Evolutionary conservation across 2,797 vertebrate genomes (phyloP).

Genomic region (Mus spretus): DNA sequence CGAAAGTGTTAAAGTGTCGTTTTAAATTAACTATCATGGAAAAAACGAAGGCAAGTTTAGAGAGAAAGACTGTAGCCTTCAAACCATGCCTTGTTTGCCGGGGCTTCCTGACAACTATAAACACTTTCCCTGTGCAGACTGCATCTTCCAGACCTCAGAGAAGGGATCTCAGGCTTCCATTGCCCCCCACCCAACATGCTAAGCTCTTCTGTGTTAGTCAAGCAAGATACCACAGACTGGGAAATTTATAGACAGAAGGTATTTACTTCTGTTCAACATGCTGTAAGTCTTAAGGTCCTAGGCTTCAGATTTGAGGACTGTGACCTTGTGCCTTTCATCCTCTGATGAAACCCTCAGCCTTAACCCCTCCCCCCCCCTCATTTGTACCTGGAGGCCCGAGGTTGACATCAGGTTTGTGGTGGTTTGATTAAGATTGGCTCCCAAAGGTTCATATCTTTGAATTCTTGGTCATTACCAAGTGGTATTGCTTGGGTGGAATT

Average conservation of each 20-base stretch:
- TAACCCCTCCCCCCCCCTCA: rapidly evolving
- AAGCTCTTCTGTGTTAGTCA: background rate
- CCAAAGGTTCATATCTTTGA: background rate
- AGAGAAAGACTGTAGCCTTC: background rate
- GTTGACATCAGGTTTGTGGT: background rate
- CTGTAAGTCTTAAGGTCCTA: background rate
- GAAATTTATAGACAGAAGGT: background rate
- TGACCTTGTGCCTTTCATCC: background rate
- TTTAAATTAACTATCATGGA: conserved; percentile 70
- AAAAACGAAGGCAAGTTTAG: conserved; percentile 32
- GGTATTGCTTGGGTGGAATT: background rate
- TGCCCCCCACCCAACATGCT: background rate
- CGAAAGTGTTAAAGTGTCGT: conserved; percentile 24
- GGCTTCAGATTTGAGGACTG: background rate
- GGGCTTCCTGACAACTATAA: background rate
- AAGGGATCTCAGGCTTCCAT: background rate
- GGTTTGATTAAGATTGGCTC: background rate
- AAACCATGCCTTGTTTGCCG: background rate
- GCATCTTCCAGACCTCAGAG: background rate
- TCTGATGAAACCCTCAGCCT: background rate
- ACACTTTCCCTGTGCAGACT: background rate
- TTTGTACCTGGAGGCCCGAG: background rate
- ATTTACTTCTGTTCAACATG: background rate
- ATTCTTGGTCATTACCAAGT: background rate
- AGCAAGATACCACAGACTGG: background rate